A percentile compares a stretch with the other conserved stretches of the same genome.
Evolutionary conservation across 2,113 vertebrate genomes (phyloP).

Genomic region (Ia io): DNA sequence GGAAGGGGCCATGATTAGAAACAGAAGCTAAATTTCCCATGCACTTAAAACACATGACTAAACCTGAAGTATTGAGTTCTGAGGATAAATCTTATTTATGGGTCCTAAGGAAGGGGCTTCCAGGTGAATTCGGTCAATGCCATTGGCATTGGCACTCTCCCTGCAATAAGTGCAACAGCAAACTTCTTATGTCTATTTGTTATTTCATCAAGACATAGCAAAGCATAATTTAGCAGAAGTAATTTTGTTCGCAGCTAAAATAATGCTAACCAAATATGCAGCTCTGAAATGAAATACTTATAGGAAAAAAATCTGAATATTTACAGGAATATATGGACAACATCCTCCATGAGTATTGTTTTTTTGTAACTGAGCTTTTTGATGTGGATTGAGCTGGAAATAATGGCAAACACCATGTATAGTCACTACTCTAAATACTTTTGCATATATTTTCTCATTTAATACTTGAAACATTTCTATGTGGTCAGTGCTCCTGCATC

Average conservation of each 20-base stretch:
- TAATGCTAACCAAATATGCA: not conserved
- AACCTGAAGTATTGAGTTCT: not conserved
- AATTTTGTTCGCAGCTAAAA: not conserved
- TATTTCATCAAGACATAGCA: not conserved
- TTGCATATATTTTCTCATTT: not conserved
- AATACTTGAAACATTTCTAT: not conserved
- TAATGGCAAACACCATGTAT: not conserved
- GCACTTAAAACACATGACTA: not conserved
- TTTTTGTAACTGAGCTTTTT: not conserved
- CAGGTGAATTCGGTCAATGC: not conserved
- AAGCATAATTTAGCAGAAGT: slow-evolving; percentile 18
- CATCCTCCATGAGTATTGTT: not conserved
- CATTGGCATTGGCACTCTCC: not conserved
- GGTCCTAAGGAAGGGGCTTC: not conserved
- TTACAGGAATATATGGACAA: not conserved
- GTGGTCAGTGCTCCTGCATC: not conserved
- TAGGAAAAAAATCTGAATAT: not conserved
- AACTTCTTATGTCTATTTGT: not conserved
- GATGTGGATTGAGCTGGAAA: not conserved
- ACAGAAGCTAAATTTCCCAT: not conserved
- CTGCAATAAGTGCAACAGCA: not conserved
- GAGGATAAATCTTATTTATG: not conserved
- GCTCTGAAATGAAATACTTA: not conserved
- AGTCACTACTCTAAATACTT: not conserved
- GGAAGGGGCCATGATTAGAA: not conserved